Conservation (phyloP, 2,888 invertebrate species). For the Sarcophaga subvicina region DNA sequence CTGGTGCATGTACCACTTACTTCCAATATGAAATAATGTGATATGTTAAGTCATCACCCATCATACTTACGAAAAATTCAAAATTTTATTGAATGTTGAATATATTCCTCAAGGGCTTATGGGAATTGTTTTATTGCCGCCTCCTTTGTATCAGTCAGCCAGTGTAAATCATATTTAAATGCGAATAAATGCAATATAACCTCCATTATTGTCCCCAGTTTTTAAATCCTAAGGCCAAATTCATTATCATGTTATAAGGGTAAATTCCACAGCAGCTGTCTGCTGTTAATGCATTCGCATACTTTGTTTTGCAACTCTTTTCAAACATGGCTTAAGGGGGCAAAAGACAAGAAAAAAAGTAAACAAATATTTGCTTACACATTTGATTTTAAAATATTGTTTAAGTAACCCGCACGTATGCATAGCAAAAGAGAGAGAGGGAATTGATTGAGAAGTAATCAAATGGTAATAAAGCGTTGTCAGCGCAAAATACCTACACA, state of each 20-base stretch:
- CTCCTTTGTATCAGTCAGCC: not conserved
- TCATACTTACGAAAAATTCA: no score
- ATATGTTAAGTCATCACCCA: no score
- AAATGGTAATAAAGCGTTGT: constrained; percentile 28
- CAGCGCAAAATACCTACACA: constrained; percentile 7
- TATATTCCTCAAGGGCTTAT: no score
- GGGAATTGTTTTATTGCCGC: no score
- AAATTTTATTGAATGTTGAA: no score
- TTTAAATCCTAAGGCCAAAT: not conserved
- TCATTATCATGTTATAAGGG: constrained; percentile 10
- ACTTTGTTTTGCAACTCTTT: constrained; percentile 1
- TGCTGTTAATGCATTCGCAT: not conserved
- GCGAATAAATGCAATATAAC: not conserved
- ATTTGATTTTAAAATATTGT: constrained; percentile 36
- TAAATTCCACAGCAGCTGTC: constrained; percentile 2
- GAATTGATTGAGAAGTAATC: constrained; percentile 42
- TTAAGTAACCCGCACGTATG: constrained; percentile 51
- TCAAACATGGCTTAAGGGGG: constrained; percentile 8
- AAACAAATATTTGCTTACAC: constrained; percentile 2
- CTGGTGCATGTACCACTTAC: no score
- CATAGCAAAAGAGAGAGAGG: not conserved
- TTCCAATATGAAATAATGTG: no score
- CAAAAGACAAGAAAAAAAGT: not conserved
- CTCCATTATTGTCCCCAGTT: constrained; percentile 1
- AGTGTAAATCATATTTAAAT: no score